Conservation (phyloP, 2,888 invertebrate genomes). For the Scaptomyza caliginosa region DNA sequence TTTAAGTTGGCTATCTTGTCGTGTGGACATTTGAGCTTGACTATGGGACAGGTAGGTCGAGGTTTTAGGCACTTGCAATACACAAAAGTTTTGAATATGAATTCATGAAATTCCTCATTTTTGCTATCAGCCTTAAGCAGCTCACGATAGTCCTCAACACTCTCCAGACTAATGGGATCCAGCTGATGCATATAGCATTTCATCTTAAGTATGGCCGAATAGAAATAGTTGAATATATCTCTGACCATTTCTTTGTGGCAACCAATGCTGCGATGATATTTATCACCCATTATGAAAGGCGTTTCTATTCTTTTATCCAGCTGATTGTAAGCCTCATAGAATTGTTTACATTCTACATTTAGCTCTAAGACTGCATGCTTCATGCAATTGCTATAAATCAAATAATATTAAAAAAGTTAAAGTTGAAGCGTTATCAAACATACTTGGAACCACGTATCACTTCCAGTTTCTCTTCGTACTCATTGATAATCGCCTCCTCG, state of each 20-base stretch:
- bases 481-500: conserved; percentile 74
- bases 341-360: conserved; percentile 51
- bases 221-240: conserved; percentile 77
- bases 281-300: conserved; percentile 73
- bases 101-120: conserved; percentile 74
- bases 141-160: conserved; percentile 72
- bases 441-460: conserved; percentile 69
- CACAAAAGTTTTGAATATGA: conserved; percentile 58
- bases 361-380: conserved; percentile 46
- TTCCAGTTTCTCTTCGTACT: conserved; percentile 74
- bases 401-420: neutral
- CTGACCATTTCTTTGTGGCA: conserved; percentile 67
- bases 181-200: conserved; percentile 72
- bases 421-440: neutral
- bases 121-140: conserved; percentile 43
- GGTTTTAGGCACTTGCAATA: conserved; percentile 74
- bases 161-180: conserved; percentile 71
- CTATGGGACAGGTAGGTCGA: conserved; percentile 53
- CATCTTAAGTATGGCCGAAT: conserved; percentile 66
- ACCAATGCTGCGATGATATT: conserved; percentile 67
- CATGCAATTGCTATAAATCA: conserved; percentile 50
- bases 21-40: conserved; percentile 53
- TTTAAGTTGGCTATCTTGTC: conserved; percentile 36
- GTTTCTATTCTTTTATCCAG: conserved; percentile 64
- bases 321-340: conserved; percentile 59